Evolutionary conservation across 2,888 invertebrate genomes (phyloP), one percentile per base, ranked within the genome.

Genomic region (Clunio marinus): DNA sequence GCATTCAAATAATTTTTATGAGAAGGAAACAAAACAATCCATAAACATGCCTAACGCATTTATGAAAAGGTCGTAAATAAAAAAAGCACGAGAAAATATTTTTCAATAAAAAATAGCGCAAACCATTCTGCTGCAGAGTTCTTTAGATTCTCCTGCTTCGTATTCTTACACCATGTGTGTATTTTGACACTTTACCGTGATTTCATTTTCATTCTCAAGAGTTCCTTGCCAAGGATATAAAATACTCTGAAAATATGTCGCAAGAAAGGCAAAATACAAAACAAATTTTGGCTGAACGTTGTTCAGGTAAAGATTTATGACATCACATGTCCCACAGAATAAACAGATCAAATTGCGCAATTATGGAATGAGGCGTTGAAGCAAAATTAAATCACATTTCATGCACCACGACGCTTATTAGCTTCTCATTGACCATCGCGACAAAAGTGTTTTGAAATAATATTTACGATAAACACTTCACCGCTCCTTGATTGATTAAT

Each of bases 41-140:
- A 41, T 41, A 41, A 41, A 41, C 41, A 41, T 41, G 41, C 41
- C 41, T 41, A 41, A 41, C 41, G 41, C 41, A 41, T 41, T 41
- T 41, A 41, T 41, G 15, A 41, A 41, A 41, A 41, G 41, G 41
- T 41, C 41, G 41, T 41, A 41, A 41, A 41, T 41, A 41, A 2
- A 41, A 15, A 10, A 41, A 10, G 41, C 10, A 15, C 10, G 10
- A 41, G 15, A 41, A 41, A 41, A 32, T 32, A 32, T 32, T 41
- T 41, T 41, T 41, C 41, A 41, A 41, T 41, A 41, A 41, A 41
- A 41, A 41, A 41, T 41, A 10, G 41, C 41, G 15, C 41, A 41
- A 15, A n/a, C 41, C 15, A 41, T 15, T 41, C 10, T 41, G 41
- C 41, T 41, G 41, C 41, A 41, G 41, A 10, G 15, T 41, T n/a